Evolutionary conservation across 2,797 vertebrate species (phyloP).

Genomic region (Cryptoblepharus egeriae): DNA sequence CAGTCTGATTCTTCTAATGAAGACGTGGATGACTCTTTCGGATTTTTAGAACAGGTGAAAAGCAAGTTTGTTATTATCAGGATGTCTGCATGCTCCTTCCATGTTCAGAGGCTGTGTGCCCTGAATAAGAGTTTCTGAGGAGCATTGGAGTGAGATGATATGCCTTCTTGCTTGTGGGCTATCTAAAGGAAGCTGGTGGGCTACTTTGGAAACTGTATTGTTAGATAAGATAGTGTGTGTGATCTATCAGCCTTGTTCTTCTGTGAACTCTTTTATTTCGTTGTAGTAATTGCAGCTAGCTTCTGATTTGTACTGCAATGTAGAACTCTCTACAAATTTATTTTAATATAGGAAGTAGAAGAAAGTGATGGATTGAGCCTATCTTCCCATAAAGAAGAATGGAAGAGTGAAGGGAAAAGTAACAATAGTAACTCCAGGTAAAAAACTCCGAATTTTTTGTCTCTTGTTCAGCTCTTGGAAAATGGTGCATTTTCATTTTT

Average conservation of each 20-base stretch:
- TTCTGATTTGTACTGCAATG: background rate
- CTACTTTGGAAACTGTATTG: too few species aligned
- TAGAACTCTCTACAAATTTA: background rate
- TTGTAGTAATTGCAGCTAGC: background rate
- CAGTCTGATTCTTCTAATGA: constrained; percentile 88
- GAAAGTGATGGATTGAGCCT: constrained; percentile 77
- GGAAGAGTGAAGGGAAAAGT: constrained; percentile 91
- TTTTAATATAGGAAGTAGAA: constrained; percentile 71
- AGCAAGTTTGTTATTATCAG: too few species aligned
- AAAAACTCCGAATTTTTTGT: constrained; percentile 4
- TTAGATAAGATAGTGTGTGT: too few species aligned
- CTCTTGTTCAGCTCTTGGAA: background rate
- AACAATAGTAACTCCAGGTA: constrained; percentile 90
- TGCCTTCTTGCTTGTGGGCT: too few species aligned
- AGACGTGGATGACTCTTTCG: constrained; percentile 86
- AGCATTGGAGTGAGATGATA: too few species aligned
- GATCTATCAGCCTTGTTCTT: too few species aligned
- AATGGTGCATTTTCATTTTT: background rate
- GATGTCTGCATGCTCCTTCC: too few species aligned
- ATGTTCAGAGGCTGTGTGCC: too few species aligned
- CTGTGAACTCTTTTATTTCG: background rate
- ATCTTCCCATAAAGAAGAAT: constrained; percentile 90
- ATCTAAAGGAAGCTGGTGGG: too few species aligned
- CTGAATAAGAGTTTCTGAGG: too few species aligned
- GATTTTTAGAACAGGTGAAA: constrained; percentile 80